Base-by-base conservation (phyloP, 2,113 vertebrate species). In the Lampris incognitus region DNA sequence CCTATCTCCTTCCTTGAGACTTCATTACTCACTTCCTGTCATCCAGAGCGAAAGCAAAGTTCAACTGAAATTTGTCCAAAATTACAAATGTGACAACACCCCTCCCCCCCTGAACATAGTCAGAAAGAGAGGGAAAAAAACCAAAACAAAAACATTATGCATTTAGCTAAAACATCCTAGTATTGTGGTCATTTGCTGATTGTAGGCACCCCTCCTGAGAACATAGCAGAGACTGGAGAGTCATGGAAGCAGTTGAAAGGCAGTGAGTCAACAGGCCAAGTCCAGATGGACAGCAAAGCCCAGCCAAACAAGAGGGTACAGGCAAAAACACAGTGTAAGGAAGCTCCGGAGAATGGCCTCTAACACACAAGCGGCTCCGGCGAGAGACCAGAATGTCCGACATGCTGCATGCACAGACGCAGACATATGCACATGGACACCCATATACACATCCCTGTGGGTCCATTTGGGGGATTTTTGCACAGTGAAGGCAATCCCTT, bases 401-500 rank as follows among this genome's bases (percentile, higher is more conserved):
- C 24, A 24, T 24, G 24, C 24, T 41, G 85, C 42, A 36, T 9
- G 55, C 40, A 91, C 93, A 94, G 93, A 95, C 93, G 94, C 93
- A n/a, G 57, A 69, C 11, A 40, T 36, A 38, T 40, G 66, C 44
- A 78, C 73, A 60, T 56, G 71, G 74, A 89, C 74, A 76, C 63
- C 9, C 9, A 49, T 36, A 69, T 46, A 70, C 76, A 79, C 80
- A 82, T 48, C 72, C 84, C 77, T 84, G 74, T 78, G 79, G 69
- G 72, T 58, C 63, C 58, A 84, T 94, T 24, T 24, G 24, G 24
- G 24, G 24, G 24, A 24, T 24, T 94, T 95, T 87, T 92, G 94
- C 83, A 92, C 95, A 96, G 95, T 96, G 96, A 96, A 95, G 95
- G 93, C 95, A 93, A 95, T 84, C 95, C 94, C 92, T 95, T 92